These are phyloP conservation scores for Sialis fuliginosa DNA, from an alignment of 2,888 invertebrate species.

Conservation along the genomic window DNA sequence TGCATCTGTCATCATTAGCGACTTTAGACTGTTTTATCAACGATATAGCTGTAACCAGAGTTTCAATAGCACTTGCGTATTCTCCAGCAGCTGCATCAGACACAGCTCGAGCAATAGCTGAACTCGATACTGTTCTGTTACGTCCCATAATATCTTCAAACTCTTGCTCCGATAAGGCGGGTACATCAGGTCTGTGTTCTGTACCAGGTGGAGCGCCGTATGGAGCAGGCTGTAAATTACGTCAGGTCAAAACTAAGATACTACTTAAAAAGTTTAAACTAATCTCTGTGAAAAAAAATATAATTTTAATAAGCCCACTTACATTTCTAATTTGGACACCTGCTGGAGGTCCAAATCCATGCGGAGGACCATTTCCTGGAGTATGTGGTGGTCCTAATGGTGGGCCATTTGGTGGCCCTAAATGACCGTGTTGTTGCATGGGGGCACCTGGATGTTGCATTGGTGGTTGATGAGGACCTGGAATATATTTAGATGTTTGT, in stretches of 20 bases:
- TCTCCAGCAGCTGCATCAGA: slow-evolving; percentile 96
- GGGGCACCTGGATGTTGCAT: slow-evolving; percentile 39
- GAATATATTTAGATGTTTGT: slow-evolving; percentile 14
- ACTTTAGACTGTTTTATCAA: slow-evolving; percentile 92
- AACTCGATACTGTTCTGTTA: slow-evolving; percentile 93
- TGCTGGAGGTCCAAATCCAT: slow-evolving; percentile 14
- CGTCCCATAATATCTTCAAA: slow-evolving; percentile 97
- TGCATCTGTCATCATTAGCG: slow-evolving; percentile 91
- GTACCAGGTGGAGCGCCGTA: slow-evolving; percentile 43
- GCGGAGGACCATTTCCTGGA: slow-evolving; percentile 34
- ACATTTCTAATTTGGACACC: not conserved
- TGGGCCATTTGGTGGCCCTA: slow-evolving; percentile 44
- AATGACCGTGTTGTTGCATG: slow-evolving; percentile 47
- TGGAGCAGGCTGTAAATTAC: slow-evolving; percentile 22
- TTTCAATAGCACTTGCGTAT: slow-evolving; percentile 96
- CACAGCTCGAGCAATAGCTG: slow-evolving; percentile 92
- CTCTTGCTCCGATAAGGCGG: slow-evolving; percentile 74
- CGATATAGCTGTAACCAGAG: slow-evolving; percentile 94
- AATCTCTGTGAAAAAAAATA: not conserved
- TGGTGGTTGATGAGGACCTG: slow-evolving; percentile 28
- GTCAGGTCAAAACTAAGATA: not conserved
- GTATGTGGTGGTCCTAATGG: slow-evolving; percentile 50
- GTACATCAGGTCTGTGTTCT: slow-evolving; percentile 33
- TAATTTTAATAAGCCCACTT: not conserved
- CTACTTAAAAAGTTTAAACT: not conserved